A percentile compares a stretch with the other conserved stretches of the same genome.
phyloP scores from a whole-genome alignment of 2,888 invertebrate genomes.

The Synanthedon formicaeformis region DNA sequence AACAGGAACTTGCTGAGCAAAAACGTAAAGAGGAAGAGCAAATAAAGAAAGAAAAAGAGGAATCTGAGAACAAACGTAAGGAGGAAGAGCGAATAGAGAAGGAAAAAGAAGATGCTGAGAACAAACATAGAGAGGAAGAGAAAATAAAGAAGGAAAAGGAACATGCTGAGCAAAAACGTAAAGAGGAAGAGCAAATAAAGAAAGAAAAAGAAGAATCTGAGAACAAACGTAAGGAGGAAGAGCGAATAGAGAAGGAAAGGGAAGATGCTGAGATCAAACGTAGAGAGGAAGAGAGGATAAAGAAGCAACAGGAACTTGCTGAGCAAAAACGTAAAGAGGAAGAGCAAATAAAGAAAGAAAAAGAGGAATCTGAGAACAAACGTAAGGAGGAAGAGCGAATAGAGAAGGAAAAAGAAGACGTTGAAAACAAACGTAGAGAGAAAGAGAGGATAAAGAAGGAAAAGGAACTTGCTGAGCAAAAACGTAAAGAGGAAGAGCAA shows the following conservation, averaged over 20 bases:
- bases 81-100: conserved; percentile 5
- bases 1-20: conserved; percentile 1
- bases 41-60: conserved; percentile 4
- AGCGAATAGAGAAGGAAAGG: conserved; percentile 5
- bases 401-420: conserved; percentile 2
- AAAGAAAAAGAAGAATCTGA: too few species aligned
- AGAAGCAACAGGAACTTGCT: conserved; percentile 3
- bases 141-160: conserved; percentile 3
- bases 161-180: conserved; percentile 1
- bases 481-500: conserved; percentile 3
- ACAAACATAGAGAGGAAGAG: neutral
- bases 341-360: neutral
- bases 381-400: neutral
- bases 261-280: conserved; percentile 6
- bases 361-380: conserved; percentile 7
- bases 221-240: too few species aligned
- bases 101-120: conserved; percentile 7
- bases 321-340: conserved; percentile 2
- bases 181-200: neutral
- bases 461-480: conserved; percentile 9
- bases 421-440: neutral
- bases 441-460: neutral
- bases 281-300: conserved; percentile 1
- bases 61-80: conserved; percentile 1
- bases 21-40: conserved; percentile 1